phyloP scores from a whole-genome alignment of 64 coral and sea anemone genomes.

The Stylophora pistillata region DNA sequence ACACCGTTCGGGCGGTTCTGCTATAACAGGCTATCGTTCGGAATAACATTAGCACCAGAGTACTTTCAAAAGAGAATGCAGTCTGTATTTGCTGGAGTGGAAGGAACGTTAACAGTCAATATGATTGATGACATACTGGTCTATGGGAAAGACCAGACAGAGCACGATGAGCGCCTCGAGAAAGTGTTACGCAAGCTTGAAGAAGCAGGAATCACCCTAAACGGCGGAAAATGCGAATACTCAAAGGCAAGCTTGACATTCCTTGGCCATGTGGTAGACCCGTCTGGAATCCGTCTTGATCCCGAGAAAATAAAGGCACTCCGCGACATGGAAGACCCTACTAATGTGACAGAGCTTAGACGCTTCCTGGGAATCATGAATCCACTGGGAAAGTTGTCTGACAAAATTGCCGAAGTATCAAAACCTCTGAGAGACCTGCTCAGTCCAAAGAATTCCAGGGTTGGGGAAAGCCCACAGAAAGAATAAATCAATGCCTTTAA shows the following conservation, averaged over 20 bases:
- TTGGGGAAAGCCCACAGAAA: background rate
- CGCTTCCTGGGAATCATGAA: slow-evolving; percentile 34
- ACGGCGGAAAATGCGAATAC: slow-evolving; percentile 42
- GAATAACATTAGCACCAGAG: slow-evolving; percentile 10
- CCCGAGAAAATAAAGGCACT: slow-evolving; percentile 38
- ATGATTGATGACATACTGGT: slow-evolving; percentile 40
- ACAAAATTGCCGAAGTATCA: background rate
- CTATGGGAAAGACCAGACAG: slow-evolving; percentile 5
- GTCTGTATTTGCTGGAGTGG: background rate
- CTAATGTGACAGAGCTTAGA: background rate
- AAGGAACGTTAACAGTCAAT: background rate
- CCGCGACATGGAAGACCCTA: slow-evolving; percentile 17
- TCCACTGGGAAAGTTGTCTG: background rate
- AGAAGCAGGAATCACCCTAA: slow-evolving; percentile 32
- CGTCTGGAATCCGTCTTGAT: background rate
- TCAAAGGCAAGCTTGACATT: background rate
- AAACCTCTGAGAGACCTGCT: background rate
- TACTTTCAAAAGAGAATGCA: slow-evolving; percentile 34
- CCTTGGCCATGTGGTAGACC: background rate
- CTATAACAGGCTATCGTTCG: slow-evolving; percentile 33
- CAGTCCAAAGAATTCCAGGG: background rate
- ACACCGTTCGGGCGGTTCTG: slow-evolving; percentile 39
- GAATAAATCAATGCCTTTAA: background rate
- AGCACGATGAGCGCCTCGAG: slow-evolving; percentile 20
- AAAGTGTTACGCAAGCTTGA: slow-evolving; percentile 12